phyloP scores from a whole-genome alignment of 2,797 vertebrate genomes.

The Danio kyathit region DNA sequence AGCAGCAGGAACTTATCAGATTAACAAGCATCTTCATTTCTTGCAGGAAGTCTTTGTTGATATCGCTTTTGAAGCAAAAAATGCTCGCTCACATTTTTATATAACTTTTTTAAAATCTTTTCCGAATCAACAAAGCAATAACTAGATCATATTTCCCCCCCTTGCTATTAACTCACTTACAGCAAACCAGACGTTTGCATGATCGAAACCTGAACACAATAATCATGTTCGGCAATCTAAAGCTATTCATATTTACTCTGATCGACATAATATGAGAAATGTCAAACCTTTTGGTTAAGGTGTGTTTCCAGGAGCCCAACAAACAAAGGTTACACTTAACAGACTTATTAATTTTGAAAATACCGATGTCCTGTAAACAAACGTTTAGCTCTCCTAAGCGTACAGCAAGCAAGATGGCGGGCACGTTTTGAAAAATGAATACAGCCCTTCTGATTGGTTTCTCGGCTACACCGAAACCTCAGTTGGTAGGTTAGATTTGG shows the following conservation, averaged over 20 bases:
- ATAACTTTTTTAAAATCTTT: not conserved
- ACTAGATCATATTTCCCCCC: no score
- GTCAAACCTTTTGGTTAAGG: constrained; percentile 16
- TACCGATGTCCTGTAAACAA: constrained; percentile 24
- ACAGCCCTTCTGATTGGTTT: constrained; percentile 68
- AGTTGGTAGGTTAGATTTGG: constrained; percentile 64
- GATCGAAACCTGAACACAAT: not conserved
- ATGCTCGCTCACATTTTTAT: not conserved
- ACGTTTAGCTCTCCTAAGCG: not conserved
- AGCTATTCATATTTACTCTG: no score
- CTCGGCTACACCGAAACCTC: not conserved
- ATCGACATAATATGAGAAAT: no score
- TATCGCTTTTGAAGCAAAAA: not conserved
- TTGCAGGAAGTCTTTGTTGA: not conserved
- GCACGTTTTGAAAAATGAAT: constrained; percentile 68
- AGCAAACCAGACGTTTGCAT: not conserved
- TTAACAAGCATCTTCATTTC: not conserved
- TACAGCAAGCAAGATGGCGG: constrained; percentile 68
- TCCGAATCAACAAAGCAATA: no score
- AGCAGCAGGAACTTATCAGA: not conserved
- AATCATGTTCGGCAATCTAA: not conserved
- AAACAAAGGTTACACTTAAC: not conserved
- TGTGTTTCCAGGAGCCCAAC: not conserved
- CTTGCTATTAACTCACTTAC: no score
- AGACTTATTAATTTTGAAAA: not conserved